Conservation (phyloP, 2,113 vertebrate genomes). For the Corapipo altera region DNA sequence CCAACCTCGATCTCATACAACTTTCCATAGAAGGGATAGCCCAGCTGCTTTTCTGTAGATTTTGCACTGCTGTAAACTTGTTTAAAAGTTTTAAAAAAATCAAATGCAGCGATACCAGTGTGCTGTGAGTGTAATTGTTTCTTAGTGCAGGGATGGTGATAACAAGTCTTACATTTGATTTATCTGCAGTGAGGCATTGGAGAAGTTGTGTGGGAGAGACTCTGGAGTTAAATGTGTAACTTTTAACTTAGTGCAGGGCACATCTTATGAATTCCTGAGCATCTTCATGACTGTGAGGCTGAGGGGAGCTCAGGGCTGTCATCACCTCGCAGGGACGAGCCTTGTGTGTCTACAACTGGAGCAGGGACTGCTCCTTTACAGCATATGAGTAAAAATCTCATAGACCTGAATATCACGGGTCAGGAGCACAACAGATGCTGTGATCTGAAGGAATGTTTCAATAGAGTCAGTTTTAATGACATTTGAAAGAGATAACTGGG, state of each 20-base stretch:
- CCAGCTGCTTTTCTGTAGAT: background rate
- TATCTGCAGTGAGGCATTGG: background rate
- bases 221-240: background rate
- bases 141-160: background rate
- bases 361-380: background rate
- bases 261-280: background rate
- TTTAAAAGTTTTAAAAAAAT: background rate
- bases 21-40: background rate
- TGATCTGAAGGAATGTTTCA: slow-evolving; percentile 30
- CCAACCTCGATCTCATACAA: background rate
- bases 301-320: background rate
- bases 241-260: background rate
- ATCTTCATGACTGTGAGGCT: background rate
- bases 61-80: background rate
- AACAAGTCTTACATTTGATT: background rate
- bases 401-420: background rate
- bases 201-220: background rate
- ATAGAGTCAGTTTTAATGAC: slow-evolving; percentile 24
- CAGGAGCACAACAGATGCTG: background rate
- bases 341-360: background rate
- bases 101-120: no score
- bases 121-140: background rate
- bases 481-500: slow-evolving; percentile 35
- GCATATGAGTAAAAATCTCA: background rate
- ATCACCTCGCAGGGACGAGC: background rate